Percentiles rank a stretch among this genome's conserved stretches.
These are phyloP conservation scores for Chaenogobius annularis DNA, from an alignment of 2,113 vertebrate species.

Conservation along the genomic window DNA sequence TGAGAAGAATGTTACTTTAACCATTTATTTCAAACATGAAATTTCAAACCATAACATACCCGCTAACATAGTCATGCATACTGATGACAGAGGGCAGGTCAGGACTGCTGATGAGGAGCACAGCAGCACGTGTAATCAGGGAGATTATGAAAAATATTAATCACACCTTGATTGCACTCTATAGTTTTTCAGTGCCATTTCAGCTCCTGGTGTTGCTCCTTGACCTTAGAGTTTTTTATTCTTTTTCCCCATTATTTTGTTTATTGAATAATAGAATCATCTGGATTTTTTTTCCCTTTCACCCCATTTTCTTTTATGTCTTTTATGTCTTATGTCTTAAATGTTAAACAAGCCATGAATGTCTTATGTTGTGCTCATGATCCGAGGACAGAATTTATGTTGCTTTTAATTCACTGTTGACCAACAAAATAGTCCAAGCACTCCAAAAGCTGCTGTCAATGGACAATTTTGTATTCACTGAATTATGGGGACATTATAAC, in stretches of 20 bases:
- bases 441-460: too few species aligned
- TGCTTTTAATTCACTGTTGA: too few species aligned
- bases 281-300: background rate
- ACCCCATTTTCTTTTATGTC: too few species aligned
- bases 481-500: too few species aligned
- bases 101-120: constrained; percentile 19
- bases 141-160: constrained; percentile 39
- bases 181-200: constrained; percentile 44
- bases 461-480: too few species aligned
- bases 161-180: constrained; percentile 49
- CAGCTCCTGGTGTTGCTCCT: constrained; percentile 34
- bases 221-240: constrained; percentile 41
- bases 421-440: too few species aligned
- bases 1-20: background rate
- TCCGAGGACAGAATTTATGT: too few species aligned
- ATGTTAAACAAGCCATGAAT: too few species aligned
- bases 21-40: background rate
- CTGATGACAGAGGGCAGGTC: constrained; percentile 37
- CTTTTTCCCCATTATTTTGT: background rate
- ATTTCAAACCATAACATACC: background rate
- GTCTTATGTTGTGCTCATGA: too few species aligned
- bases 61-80: background rate
- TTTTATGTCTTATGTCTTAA: background rate
- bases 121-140: constrained; percentile 38
- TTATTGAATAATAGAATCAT: constrained; percentile 8